A percentile compares a stretch with the other conserved stretches of the same genome.
Conservation (phyloP, 1,140 invertebrate genomes). For the Drosophila orosa region DNA sequence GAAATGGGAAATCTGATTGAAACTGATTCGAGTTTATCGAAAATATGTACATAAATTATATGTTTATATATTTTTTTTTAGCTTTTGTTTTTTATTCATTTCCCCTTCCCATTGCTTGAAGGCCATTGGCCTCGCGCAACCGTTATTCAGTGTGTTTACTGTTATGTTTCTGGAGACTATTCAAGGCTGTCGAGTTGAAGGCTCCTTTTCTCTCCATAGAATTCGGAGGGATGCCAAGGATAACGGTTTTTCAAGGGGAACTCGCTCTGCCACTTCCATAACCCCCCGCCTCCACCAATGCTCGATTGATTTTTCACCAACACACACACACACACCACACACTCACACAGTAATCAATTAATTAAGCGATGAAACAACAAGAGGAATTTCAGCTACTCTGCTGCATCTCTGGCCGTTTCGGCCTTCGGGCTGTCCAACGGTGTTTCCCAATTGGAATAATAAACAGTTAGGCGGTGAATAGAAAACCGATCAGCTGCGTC, state of each 20-base stretch:
- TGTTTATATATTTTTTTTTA: neutral
- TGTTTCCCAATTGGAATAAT: slow-evolving; percentile 15
- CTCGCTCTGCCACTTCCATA: neutral
- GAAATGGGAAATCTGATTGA: too few species aligned
- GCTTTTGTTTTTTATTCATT: neutral
- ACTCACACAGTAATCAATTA: slow-evolving; percentile 27
- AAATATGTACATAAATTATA: too few species aligned
- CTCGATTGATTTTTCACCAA: slow-evolving; percentile 33
- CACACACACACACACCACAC: slow-evolving; percentile 9
- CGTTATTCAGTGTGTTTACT: slow-evolving; percentile 6
- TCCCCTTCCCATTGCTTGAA: neutral
- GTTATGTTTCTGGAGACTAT: slow-evolving; percentile 1
- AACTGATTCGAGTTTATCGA: too few species aligned
- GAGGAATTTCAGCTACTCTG: neutral
- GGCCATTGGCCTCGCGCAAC: slow-evolving; percentile 10
- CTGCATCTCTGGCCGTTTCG: slow-evolving; percentile 6
- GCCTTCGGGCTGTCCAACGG: slow-evolving; percentile 8
- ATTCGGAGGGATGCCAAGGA: slow-evolving; percentile 17
- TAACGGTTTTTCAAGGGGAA: slow-evolving; percentile 10
- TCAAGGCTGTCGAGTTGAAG: slow-evolving; percentile 19
- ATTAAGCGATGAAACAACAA: slow-evolving; percentile 16
- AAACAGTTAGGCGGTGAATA: slow-evolving; percentile 17
- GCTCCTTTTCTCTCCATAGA: neutral
- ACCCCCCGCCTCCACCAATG: too few species aligned
- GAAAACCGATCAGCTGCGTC: slow-evolving; percentile 32